Conservation (phyloP, 2,113 vertebrate genomes). For the Carassius carassius region DNA sequence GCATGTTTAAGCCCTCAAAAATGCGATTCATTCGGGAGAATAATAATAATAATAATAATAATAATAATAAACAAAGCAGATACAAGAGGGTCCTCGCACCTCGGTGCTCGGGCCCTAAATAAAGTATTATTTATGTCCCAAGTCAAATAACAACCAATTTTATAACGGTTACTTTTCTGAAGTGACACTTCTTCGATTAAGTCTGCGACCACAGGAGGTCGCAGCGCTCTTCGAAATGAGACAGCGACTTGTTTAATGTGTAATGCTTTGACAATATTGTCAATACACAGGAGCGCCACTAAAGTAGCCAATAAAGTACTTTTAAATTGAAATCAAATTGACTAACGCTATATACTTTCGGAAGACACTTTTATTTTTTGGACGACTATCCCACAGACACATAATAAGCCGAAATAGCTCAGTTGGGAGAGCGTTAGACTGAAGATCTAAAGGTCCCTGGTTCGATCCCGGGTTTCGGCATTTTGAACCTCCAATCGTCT, state of each 20-base stretch:
- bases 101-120: too few species aligned
- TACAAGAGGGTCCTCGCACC: too few species aligned
- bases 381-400: not conserved
- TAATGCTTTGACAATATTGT: too few species aligned
- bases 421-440: constrained; percentile 44
- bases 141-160: not conserved
- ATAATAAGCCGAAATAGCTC: constrained; percentile 55
- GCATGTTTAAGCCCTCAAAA: too few species aligned
- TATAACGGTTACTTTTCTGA: not conserved
- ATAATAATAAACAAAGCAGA: too few species aligned
- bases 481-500: not conserved
- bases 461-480: constrained; percentile 62
- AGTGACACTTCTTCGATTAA: not conserved
- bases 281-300: too few species aligned
- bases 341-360: too few species aligned
- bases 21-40: too few species aligned
- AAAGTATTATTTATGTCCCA: not conserved
- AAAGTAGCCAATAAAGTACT: too few species aligned
- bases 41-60: too few species aligned
- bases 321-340: too few species aligned
- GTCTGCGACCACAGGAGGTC: not conserved
- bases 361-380: not conserved
- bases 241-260: not conserved
- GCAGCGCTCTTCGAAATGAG: not conserved
- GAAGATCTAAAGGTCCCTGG: constrained; percentile 59